These are phyloP conservation scores for Drosophila greeni DNA, from an alignment of 2,888 invertebrate genomes.

Conservation along the genomic window DNA sequence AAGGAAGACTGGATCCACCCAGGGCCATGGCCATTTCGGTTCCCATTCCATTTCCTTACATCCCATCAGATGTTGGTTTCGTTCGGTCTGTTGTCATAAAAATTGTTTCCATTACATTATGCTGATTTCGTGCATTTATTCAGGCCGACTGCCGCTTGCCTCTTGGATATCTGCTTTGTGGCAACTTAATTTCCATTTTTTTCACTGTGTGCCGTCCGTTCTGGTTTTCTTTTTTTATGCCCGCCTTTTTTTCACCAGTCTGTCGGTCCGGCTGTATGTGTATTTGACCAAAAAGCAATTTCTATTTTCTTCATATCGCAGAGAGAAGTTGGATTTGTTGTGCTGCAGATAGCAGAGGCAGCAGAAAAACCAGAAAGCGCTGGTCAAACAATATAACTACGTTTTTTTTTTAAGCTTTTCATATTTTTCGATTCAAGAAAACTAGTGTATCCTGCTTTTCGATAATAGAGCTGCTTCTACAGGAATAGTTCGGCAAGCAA, in stretches of 20 bases:
- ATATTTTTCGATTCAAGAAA: slow-evolving; percentile 48
- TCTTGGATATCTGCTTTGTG: slow-evolving; percentile 48
- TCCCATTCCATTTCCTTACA: slow-evolving; percentile 5
- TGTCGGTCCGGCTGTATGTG: slow-evolving; percentile 15
- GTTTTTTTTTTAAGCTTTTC: slow-evolving; percentile 49
- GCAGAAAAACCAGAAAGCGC: slow-evolving; percentile 19
- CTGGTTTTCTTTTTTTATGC: slow-evolving; percentile 1
- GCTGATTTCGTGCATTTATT: slow-evolving; percentile 74
- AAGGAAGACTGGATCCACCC: slow-evolving; percentile 26
- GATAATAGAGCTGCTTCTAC: slow-evolving; percentile 29
- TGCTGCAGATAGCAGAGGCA: slow-evolving; percentile 25
- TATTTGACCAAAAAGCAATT: slow-evolving; percentile 63
- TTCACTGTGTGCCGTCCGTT: slow-evolving; percentile 21
- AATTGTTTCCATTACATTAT: slow-evolving; percentile 75
- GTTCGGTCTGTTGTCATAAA: slow-evolving; percentile 64
- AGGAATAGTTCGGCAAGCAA: slow-evolving; percentile 12
- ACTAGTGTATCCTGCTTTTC: slow-evolving; percentile 24
- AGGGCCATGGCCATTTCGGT: slow-evolving; percentile 30
- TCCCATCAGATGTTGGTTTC: slow-evolving; percentile 35
- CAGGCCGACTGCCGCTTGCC: slow-evolving; percentile 52
- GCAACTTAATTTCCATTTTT: slow-evolving; percentile 67
- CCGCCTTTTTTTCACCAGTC: slow-evolving; percentile 16
- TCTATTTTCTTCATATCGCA: slow-evolving; percentile 60
- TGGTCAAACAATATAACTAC: slow-evolving; percentile 31
- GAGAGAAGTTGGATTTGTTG: slow-evolving; percentile 59